Conservation (phyloP, 2,113 vertebrate species). For the Empidonax alnorum region DNA sequence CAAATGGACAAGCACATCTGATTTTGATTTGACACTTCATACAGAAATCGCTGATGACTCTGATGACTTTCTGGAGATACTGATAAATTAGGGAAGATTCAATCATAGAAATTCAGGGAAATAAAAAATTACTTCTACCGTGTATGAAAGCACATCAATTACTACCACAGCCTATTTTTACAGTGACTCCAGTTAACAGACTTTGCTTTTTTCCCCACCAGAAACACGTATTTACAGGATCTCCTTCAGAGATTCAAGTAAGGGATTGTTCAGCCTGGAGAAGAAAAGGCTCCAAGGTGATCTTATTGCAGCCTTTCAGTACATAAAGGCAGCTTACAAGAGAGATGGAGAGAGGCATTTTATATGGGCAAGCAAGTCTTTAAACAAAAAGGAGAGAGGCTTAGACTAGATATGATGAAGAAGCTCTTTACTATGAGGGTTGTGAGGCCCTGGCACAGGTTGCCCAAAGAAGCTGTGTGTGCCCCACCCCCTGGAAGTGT, state of each 20-base stretch:
- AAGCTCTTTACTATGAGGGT: not conserved
- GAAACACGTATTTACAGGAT: not conserved
- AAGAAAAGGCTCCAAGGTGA: not conserved
- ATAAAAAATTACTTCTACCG: not conserved
- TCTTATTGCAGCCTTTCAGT: not conserved
- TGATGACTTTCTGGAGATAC: not conserved
- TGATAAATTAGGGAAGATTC: not conserved
- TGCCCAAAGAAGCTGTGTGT: not conserved
- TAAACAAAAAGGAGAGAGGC: not conserved
- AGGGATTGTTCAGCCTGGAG: not conserved
- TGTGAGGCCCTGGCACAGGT: not conserved
- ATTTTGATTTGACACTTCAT: not conserved
- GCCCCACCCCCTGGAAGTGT: fast-evolving
- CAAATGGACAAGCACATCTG: not conserved
- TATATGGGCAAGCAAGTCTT: not conserved
- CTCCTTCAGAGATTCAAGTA: not conserved
- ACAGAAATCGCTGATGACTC: not conserved
- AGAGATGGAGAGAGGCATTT: not conserved
- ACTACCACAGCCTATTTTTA: not conserved
- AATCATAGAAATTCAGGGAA: not conserved
- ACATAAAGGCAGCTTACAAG: not conserved
- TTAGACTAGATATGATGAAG: no score
- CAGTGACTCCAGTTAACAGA: not conserved
- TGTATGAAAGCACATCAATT: not conserved
- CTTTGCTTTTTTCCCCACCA: not conserved